Percentiles rank a stretch among this genome's conserved stretches.
Evolutionary conservation across 2,888 invertebrate genomes (phyloP).

Genomic region (Perizoma affinitatum): DNA sequence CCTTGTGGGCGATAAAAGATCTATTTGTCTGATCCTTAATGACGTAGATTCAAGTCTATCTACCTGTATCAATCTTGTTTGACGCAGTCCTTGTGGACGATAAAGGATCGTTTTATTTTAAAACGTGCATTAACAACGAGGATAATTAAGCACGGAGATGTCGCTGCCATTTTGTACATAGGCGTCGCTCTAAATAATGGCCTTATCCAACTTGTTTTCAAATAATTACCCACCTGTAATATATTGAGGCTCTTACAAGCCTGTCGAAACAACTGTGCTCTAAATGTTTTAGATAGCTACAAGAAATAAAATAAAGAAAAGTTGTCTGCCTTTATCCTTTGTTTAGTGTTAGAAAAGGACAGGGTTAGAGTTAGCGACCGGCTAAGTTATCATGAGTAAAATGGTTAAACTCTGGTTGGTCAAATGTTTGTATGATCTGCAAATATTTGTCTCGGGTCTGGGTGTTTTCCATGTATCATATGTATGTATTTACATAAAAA

Average conservation of each 20-base stretch:
- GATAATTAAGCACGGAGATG: slow-evolving; percentile 78
- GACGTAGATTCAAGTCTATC: not conserved
- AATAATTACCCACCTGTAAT: slow-evolving; percentile 33
- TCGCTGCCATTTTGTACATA: slow-evolving; percentile 54
- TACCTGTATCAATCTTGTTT: slow-evolving; percentile 1
- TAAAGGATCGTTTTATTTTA: slow-evolving; percentile 58
- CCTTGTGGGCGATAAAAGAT: slow-evolving; percentile 12
- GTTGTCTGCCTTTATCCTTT: too few species aligned
- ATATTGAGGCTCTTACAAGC: slow-evolving; percentile 20
- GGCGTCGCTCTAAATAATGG: slow-evolving; percentile 70
- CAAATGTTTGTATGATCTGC: too few species aligned
- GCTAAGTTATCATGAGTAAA: too few species aligned
- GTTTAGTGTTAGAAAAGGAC: too few species aligned
- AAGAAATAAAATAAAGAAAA: too few species aligned
- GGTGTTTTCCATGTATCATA: too few species aligned
- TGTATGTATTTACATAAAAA: too few species aligned
- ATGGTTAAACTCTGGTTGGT: too few species aligned
- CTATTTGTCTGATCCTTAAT: slow-evolving; percentile 3
- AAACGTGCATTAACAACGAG: slow-evolving; percentile 62
- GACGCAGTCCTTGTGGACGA: slow-evolving; percentile 10
- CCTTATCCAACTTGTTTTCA: slow-evolving; percentile 44
- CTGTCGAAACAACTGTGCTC: slow-evolving; percentile 14
- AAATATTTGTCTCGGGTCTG: too few species aligned
- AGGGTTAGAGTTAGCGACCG: too few species aligned
- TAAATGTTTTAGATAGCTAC: slow-evolving; percentile 6